A percentile compares a stretch with the other conserved stretches of the same genome.
phyloP scores from a whole-genome alignment of 2,113 vertebrate species.

The Picathartes gymnocephalus region DNA sequence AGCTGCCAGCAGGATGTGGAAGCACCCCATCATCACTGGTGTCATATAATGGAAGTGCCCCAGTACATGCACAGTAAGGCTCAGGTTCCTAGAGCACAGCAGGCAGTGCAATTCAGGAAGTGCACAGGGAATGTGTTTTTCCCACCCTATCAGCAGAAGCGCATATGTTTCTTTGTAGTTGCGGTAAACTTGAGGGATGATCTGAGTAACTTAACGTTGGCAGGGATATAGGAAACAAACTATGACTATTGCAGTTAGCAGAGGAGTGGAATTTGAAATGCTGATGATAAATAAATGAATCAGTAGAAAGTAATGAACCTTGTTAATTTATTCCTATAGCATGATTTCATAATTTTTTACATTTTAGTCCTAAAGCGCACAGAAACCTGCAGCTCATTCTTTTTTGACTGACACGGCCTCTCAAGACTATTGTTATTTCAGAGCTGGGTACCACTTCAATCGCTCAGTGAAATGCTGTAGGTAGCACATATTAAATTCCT shows the following conservation, averaged over 20 bases:
- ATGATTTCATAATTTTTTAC: background rate
- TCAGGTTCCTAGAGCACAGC: background rate
- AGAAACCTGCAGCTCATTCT: background rate
- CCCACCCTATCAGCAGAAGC: background rate
- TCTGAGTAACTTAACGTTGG: background rate
- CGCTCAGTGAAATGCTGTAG: background rate
- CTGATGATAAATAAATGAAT: background rate
- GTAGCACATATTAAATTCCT: constrained; percentile 30
- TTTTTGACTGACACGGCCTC: background rate
- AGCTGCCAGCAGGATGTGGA: background rate
- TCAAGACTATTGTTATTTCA: background rate
- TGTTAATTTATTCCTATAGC: background rate
- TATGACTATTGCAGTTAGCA: background rate
- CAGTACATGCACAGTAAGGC: too few relatives aligned
- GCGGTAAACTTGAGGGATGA: background rate
- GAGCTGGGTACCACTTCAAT: background rate
- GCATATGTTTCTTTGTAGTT: background rate
- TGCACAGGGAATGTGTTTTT: background rate
- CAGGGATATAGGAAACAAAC: background rate
- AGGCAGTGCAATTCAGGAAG: background rate
- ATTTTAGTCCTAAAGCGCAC: background rate
- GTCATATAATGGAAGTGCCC: background rate
- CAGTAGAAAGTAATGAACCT: background rate
- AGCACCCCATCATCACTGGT: too few relatives aligned
- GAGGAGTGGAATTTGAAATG: background rate